A percentile compares a stretch with the other conserved stretches of the same genome.
These are phyloP conservation scores for Acanthococcus lagerstroemiae DNA, from an alignment of 2,888 invertebrate species.

Conservation along the genomic window DNA sequence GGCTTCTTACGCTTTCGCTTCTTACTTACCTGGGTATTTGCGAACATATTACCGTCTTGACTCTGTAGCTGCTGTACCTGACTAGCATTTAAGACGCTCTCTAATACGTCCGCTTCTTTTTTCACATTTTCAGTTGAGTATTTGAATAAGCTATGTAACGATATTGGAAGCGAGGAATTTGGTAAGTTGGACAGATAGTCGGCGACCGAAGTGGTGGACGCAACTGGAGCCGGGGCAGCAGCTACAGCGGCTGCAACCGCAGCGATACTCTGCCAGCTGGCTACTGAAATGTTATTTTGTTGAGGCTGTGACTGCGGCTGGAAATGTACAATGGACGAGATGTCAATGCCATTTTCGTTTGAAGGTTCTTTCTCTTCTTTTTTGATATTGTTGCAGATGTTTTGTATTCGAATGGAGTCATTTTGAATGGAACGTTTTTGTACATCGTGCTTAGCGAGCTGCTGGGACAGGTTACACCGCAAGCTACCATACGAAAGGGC, in stretches of 20 bases:
- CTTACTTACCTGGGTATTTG: conserved; percentile 43
- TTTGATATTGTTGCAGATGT: conserved; percentile 40
- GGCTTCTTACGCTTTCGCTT: conserved; percentile 74
- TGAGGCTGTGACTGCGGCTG: conserved; percentile 45
- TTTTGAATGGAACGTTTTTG: not conserved
- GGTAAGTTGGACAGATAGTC: conserved; percentile 48
- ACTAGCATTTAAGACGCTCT: conserved; percentile 33
- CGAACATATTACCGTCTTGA: not conserved
- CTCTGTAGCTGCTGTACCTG: conserved; percentile 17
- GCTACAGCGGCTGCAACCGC: conserved; percentile 70
- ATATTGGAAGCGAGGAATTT: conserved; percentile 47
- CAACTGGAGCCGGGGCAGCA: conserved; percentile 64
- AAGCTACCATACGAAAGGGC: conserved; percentile 1
- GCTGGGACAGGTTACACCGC: conserved; percentile 3
- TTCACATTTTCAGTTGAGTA: conserved; percentile 52
- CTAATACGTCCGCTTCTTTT: conserved; percentile 47
- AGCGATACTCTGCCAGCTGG: conserved; percentile 56
- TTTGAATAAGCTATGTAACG: conserved; percentile 53
- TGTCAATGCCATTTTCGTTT: not conserved
- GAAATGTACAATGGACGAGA: conserved; percentile 23
- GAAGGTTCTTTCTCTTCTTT: conserved; percentile 36
- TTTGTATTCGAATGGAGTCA: not conserved
- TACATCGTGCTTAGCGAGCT: conserved; percentile 1
- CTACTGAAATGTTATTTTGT: conserved; percentile 39
- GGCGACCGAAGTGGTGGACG: conserved; percentile 52